Evolutionary conservation across 1,140 invertebrate species (phyloP).

Genomic region (Rhynchophorus ferrugineus): DNA sequence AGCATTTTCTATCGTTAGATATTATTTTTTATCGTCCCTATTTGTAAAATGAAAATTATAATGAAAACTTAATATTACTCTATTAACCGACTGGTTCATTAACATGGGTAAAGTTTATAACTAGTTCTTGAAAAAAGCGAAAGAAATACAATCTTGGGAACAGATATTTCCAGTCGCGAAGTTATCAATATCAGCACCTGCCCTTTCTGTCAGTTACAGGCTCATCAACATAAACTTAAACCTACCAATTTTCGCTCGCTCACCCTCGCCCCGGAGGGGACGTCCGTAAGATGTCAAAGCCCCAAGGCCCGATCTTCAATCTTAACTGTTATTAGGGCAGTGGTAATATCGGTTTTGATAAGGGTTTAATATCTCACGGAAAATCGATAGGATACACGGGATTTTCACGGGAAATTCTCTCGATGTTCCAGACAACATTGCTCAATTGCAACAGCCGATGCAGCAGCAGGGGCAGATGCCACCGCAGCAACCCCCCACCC

Average conservation of each 20-base stretch:
- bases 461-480: neutral
- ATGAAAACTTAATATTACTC: no score
- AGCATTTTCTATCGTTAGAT: no score
- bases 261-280: neutral
- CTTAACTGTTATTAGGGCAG: conserved; percentile 1
- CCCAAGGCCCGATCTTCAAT: neutral
- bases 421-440: conserved; percentile 34
- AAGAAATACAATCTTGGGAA: no score
- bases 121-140: no score
- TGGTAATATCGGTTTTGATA: neutral
- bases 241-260: neutral
- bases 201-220: neutral
- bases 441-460: conserved; percentile 27
- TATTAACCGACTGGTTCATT: no score
- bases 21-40: no score
- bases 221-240: neutral
- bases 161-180: no score
- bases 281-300: neutral
- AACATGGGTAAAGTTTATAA: no score
- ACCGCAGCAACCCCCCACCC: conserved; percentile 1
- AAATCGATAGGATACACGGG: no score
- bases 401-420: no score
- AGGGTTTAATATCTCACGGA: neutral
- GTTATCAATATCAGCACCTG: neutral
- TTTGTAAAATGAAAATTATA: no score